Evolutionary conservation across 1,140 invertebrate genomes (phyloP).

Genomic region (Daktulosphaira vitifoliae): DNA sequence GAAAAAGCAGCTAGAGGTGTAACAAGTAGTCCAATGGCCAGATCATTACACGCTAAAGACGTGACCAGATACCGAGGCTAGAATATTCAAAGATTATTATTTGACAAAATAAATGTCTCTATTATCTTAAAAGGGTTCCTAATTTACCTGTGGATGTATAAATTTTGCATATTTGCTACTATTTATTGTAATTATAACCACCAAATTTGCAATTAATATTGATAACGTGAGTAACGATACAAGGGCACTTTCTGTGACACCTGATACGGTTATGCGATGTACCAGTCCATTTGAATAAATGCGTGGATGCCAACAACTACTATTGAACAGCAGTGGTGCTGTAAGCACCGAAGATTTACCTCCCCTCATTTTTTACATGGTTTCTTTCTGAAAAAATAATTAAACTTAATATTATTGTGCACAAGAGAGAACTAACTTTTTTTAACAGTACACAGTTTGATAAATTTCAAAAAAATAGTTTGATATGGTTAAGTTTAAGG

Average conservation of each 20-base stretch:
- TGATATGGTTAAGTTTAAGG: too few species aligned
- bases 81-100: conserved; percentile 40
- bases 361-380: conserved; percentile 35
- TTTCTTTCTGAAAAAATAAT: background rate
- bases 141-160: conserved; percentile 21
- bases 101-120: too few species aligned
- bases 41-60: conserved; percentile 70
- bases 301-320: conserved; percentile 18
- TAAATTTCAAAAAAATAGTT: too few species aligned
- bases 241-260: conserved; percentile 14
- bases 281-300: conserved; percentile 3
- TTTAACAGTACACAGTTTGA: too few species aligned
- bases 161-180: conserved; percentile 15
- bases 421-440: too few species aligned
- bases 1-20: conserved; percentile 72
- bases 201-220: conserved; percentile 16
- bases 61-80: conserved; percentile 75
- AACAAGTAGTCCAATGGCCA: conserved; percentile 71
- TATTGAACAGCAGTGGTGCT: conserved; percentile 7
- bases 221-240: conserved; percentile 8
- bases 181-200: conserved; percentile 16
- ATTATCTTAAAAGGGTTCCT: too few species aligned
- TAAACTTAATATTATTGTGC: background rate
- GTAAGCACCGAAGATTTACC: conserved; percentile 14
- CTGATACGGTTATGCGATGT: conserved; percentile 1